Conservation (phyloP, 2,888 invertebrate genomes). For the Myopa testacea region DNA sequence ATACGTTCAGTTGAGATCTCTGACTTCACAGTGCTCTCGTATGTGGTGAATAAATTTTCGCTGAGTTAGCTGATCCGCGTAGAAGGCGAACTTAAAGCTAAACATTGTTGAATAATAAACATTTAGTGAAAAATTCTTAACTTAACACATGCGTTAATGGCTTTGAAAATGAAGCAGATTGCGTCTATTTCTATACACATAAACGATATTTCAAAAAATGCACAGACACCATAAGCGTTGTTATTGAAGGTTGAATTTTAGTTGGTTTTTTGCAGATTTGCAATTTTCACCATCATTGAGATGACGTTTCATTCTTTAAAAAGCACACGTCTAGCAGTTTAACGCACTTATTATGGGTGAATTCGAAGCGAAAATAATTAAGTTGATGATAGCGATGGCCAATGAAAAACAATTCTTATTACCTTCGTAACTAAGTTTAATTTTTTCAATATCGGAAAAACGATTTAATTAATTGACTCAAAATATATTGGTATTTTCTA, state of each 20-base stretch:
- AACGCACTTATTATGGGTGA: slow-evolving; percentile 15
- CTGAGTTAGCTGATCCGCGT: background rate
- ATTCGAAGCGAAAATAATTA: background rate
- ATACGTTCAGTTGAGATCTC: background rate
- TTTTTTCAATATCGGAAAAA: no score
- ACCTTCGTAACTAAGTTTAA: no score
- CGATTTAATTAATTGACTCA: background rate
- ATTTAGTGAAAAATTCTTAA: background rate
- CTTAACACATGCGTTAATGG: slow-evolving; percentile 21
- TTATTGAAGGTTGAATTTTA: background rate
- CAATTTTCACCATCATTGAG: background rate
- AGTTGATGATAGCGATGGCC: background rate
- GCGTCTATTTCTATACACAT: no score
- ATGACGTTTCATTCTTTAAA: background rate
- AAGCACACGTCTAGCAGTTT: background rate
- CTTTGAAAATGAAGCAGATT: slow-evolving; percentile 15
- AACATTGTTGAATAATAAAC: background rate
- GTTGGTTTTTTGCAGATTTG: background rate
- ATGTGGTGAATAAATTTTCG: background rate
- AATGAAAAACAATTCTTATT: background rate
- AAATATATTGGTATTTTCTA: background rate
- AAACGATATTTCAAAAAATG: no score
- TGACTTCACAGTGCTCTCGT: background rate
- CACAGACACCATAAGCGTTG: background rate
- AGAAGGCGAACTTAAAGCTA: background rate